Percentiles rank a stretch among this genome's conserved stretches.
Evolutionary conservation across 2,888 invertebrate species (phyloP).

Genomic region (Drosophila setosimentum): DNA sequence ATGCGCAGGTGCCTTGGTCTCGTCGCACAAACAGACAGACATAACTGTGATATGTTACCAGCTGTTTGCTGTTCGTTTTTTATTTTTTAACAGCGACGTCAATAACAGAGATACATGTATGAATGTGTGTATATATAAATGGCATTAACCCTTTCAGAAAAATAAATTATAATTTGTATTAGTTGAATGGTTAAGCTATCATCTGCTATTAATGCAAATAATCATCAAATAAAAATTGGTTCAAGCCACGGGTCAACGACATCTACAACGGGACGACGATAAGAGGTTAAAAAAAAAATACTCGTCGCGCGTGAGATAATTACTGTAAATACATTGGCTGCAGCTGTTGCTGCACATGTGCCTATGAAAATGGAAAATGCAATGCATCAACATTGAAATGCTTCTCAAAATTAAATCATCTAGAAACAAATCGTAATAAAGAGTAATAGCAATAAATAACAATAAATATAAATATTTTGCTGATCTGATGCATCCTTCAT

Average conservation of each 20-base stretch:
- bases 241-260: conserved; percentile 36
- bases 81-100: conserved; percentile 27
- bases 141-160: conserved; percentile 8
- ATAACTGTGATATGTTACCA: conserved; percentile 41
- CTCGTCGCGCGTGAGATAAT: conserved; percentile 15
- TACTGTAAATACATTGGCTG: conserved; percentile 3
- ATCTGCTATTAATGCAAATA: neutral
- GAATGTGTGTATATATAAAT: conserved; percentile 1
- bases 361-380: neutral
- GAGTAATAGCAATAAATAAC: too few species aligned
- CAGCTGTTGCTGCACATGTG: conserved; percentile 11
- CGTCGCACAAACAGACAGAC: conserved; percentile 7
- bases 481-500: neutral
- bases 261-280: conserved; percentile 10
- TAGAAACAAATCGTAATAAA: neutral
- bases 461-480: neutral
- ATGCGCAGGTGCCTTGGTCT: conserved; percentile 55
- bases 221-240: conserved; percentile 6
- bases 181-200: neutral
- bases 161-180: neutral
- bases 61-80: conserved; percentile 47
- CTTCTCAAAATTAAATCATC: neutral
- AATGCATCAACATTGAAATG: neutral
- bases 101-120: conserved; percentile 11
- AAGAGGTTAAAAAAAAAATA: conserved; percentile 16